Base-by-base conservation (phyloP, 2,797 vertebrate species). In the Eidolon dupreanum region DNA sequence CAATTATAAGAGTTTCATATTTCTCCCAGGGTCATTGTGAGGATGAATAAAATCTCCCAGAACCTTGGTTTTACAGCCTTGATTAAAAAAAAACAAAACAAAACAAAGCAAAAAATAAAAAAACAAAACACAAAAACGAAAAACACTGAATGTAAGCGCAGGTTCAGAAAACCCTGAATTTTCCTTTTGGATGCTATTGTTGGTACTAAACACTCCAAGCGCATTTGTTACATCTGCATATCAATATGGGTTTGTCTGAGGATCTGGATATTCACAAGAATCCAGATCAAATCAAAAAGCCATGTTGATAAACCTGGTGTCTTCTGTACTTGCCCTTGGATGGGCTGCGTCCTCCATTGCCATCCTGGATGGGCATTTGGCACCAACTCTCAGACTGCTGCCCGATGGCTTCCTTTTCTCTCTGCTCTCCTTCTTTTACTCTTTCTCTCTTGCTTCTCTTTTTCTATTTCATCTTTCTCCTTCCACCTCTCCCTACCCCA, bases 31-130 rank as follows among this genome's bases (percentile, higher is more conserved):
- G 81, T 96, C 46, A 51, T 86, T 49, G 38, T 66, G 41, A 93
- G 87, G 20, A 71, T 94, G 88, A 83, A 77, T 65, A 46, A 93
- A 94, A 86, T 51, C 43, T 97, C 33, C 26, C 49, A 66, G 53
- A 86, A 82, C 24, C 49, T 87, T 3, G 22, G 73, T 93, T 95
- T 95, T 90, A 46, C 66, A 78, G 79, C 53, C 28, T 68, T 81
- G 78, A 43, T 88, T 57, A 92, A 88, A 88, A 92, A 88, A 88
- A 92, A 82, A 22, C 81, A 17, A 83, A 65, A 49, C 43, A 41
- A 57, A 83, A 51, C 43, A 33, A 55, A 77, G 36, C 51, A 36
- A 83, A 77, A 49, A 49, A 16, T 57, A 90, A 88, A 88, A 17
- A 83, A 65, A 49, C 43, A 57, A 57, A 83, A 66, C 43, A 49